These are phyloP conservation scores for Caloenas nicobarica DNA, from an alignment of 2,113 vertebrate species.

Conservation along the genomic window DNA sequence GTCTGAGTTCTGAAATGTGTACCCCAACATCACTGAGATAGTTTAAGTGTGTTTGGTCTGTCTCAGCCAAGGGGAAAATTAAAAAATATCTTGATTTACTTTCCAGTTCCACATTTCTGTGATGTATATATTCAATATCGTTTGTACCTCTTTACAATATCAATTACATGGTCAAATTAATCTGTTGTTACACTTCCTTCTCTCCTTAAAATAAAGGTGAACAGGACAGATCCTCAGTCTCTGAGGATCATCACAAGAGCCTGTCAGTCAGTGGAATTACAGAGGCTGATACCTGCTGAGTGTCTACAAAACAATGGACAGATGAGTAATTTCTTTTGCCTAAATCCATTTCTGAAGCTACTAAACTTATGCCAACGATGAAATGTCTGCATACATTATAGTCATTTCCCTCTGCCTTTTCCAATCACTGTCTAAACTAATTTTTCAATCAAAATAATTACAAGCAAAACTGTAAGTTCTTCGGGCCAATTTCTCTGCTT, in stretches of 20 bases:
- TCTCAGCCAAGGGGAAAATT: neutral
- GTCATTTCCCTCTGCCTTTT: neutral
- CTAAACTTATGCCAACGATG: neutral
- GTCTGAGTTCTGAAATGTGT: neutral
- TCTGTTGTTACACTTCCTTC: neutral
- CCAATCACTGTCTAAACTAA: neutral
- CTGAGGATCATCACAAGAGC: neutral
- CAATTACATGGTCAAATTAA: neutral
- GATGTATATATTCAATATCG: neutral
- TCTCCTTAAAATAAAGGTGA: neutral
- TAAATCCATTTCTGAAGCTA: neutral
- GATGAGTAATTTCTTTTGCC: neutral
- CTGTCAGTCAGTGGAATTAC: neutral
- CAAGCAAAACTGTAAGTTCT: neutral
- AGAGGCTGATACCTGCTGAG: neutral
- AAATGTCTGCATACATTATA: neutral
- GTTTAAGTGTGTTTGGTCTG: neutral
- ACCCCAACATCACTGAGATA: neutral
- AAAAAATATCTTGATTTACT: neutral
- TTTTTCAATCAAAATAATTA: neutral
- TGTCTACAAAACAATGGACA: neutral
- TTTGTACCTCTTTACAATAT: neutral
- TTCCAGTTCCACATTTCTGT: neutral
- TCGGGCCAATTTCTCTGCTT: neutral
- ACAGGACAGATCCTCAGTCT: neutral